Evolutionary conservation across 2,888 invertebrate species (phyloP).

Genomic region (Agonum fuliginosum): DNA sequence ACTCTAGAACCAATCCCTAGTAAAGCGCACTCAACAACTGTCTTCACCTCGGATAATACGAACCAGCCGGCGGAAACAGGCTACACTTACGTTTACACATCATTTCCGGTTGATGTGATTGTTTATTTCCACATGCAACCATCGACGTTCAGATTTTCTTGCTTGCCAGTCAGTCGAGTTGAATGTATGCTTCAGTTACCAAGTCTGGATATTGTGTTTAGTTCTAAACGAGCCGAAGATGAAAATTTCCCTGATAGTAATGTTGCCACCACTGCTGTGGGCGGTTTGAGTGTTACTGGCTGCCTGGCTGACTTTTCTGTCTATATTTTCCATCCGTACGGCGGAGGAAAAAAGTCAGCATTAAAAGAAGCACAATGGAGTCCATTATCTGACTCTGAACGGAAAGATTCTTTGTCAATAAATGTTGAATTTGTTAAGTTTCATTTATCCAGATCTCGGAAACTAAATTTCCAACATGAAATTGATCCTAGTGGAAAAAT

Average conservation of each 20-base stretch:
- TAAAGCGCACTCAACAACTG: conserved; percentile 63
- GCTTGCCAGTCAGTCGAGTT: conserved; percentile 94
- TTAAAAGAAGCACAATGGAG: conserved; percentile 89
- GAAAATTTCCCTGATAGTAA: conserved; percentile 77
- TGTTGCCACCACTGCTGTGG: conserved; percentile 81
- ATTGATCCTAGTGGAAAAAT: conserved; percentile 70
- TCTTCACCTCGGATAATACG: conserved; percentile 65
- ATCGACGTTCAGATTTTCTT: conserved; percentile 96
- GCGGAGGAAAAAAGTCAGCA: conserved; percentile 88
- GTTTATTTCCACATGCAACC: conserved; percentile 99
- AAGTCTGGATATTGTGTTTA: conserved; percentile 97
- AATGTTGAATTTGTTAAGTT: conserved; percentile 98
- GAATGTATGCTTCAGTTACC: conserved; percentile 97
- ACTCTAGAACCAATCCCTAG: conserved; percentile 94
- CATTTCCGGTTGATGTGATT: conserved; percentile 98
- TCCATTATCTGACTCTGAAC: conserved; percentile 89
- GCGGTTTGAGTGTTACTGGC: conserved; percentile 95
- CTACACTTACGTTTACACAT: conserved; percentile 86
- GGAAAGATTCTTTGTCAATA: conserved; percentile 96
- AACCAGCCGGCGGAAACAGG: conserved; percentile 65
- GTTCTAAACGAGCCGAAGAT: conserved; percentile 90
- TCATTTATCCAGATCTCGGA: conserved; percentile 92
- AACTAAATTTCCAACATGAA: conserved; percentile 85
- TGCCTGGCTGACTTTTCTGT: conserved; percentile 98
- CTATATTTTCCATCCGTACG: conserved; percentile 98